Percentiles rank a stretch among this genome's conserved stretches.
Conservation (phyloP, 2,797 vertebrate genomes). For the Acrossocheilus fasciatus region DNA sequence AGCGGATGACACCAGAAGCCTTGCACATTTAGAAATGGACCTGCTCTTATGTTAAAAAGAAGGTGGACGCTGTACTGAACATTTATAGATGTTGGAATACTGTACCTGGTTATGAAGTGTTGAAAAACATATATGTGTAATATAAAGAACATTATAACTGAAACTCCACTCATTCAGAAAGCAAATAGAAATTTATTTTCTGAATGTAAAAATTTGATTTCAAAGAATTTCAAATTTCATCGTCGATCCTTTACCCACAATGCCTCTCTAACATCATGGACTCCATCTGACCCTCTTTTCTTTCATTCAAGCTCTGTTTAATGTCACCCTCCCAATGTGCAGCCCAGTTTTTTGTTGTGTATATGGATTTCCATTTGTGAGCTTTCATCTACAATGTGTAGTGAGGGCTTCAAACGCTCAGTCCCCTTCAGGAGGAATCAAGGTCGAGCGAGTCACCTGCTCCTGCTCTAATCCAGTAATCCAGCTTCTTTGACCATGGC, state of each 20-base stretch:
- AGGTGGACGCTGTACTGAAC: neutral
- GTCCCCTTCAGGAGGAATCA: constrained; percentile 11
- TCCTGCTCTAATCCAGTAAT: constrained; percentile 25
- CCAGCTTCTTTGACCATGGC: constrained; percentile 15
- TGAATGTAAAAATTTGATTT: neutral
- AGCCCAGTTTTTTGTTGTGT: neutral
- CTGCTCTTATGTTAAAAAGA: neutral
- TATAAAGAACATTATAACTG: neutral
- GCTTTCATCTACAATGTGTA: constrained; percentile 32
- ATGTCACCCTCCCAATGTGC: neutral
- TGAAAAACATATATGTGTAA: neutral
- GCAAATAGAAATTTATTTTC: neutral
- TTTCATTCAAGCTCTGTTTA: constrained; percentile 14
- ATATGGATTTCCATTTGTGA: constrained; percentile 36
- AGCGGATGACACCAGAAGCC: neutral
- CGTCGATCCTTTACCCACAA: neutral
- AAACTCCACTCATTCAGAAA: neutral
- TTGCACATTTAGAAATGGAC: neutral
- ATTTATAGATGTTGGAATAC: neutral
- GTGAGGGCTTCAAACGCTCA: constrained; percentile 7
- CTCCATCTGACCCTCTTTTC: constrained; percentile 1
- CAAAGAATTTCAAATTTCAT: neutral
- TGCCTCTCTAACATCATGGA: neutral
- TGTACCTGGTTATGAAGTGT: neutral
- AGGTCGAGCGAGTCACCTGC: constrained; percentile 26